Conservation (phyloP, 2,888 invertebrate species). For the Eristalis intricaria region DNA sequence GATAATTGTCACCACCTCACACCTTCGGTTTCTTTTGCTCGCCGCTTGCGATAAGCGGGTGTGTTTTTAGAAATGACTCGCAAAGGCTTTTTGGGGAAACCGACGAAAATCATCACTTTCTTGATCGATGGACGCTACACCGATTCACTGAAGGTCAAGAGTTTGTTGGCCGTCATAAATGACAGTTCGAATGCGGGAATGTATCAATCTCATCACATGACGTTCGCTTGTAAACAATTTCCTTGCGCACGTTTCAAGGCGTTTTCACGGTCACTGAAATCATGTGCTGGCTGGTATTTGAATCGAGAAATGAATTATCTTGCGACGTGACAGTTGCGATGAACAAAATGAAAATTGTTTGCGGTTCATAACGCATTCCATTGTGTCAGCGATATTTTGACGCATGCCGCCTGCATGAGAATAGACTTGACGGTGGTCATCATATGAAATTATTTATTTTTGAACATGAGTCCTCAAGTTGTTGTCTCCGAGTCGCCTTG, state of each 20-base stretch:
- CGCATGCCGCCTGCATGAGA: background rate
- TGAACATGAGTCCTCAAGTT: too few relatives aligned
- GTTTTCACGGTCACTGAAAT: background rate
- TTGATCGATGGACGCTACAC: background rate
- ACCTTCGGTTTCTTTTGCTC: background rate
- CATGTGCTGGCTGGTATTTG: background rate
- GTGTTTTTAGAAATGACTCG: background rate
- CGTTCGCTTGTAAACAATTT: background rate
- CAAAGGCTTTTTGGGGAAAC: background rate
- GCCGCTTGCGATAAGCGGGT: background rate
- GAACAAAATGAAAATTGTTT: background rate
- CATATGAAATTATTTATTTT: too few relatives aligned
- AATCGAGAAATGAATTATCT: background rate
- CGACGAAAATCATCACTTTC: too few relatives aligned
- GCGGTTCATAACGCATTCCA: background rate
- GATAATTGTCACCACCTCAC: background rate
- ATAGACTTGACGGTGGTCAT: too few relatives aligned
- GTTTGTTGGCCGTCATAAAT: background rate
- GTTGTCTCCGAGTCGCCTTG: too few relatives aligned
- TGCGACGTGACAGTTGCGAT: background rate
- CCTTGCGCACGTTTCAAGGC: background rate
- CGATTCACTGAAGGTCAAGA: background rate
- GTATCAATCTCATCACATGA: background rate
- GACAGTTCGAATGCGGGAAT: background rate
- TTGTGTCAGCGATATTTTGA: background rate